A percentile compares a stretch with the other conserved stretches of the same genome.
phyloP scores from a whole-genome alignment of 2,797 vertebrate species.

The Distichodus sexfasciatus region DNA sequence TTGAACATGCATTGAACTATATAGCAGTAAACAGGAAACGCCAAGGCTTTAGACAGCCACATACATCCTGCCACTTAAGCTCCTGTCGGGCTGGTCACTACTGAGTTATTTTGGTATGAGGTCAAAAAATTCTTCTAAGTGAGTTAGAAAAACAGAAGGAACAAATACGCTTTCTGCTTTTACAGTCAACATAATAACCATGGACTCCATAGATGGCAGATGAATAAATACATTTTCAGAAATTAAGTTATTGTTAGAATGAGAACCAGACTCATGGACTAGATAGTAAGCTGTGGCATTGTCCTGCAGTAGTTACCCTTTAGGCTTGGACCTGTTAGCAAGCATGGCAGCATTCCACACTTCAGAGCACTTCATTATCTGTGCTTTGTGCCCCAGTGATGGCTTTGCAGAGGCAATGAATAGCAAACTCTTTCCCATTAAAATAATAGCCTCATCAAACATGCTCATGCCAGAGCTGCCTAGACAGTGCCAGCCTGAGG shows the following conservation, averaged over 20 bases:
- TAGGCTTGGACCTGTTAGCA: constrained; percentile 47
- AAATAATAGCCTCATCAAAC: constrained; percentile 73
- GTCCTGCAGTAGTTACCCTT: constrained; percentile 49
- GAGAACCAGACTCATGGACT: not conserved
- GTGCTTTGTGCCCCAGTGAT: constrained; percentile 66
- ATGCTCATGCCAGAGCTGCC: constrained; percentile 57
- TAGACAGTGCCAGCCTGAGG: constrained; percentile 52
- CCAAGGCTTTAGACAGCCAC: constrained; percentile 66
- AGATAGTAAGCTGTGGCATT: constrained; percentile 56
- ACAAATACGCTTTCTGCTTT: not conserved
- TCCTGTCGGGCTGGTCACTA: constrained; percentile 54
- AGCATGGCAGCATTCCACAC: constrained; percentile 55
- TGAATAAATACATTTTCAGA: constrained; percentile 17
- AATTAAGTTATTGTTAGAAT: constrained; percentile 44
- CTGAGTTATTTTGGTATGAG: constrained; percentile 66
- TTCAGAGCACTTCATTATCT: constrained; percentile 67
- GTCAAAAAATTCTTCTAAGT: constrained; percentile 44
- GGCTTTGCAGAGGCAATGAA: constrained; percentile 66
- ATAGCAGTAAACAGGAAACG: constrained; percentile 70
- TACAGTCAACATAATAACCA: constrained; percentile 23
- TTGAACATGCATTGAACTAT: constrained; percentile 46
- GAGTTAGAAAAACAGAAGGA: constrained; percentile 28
- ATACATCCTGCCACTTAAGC: constrained; percentile 66
- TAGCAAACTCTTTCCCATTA: constrained; percentile 69
- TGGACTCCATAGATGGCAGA: constrained; percentile 26